Evolutionary conservation across 2,888 invertebrate genomes (phyloP).

Genomic region (Idaea aversata): DNA sequence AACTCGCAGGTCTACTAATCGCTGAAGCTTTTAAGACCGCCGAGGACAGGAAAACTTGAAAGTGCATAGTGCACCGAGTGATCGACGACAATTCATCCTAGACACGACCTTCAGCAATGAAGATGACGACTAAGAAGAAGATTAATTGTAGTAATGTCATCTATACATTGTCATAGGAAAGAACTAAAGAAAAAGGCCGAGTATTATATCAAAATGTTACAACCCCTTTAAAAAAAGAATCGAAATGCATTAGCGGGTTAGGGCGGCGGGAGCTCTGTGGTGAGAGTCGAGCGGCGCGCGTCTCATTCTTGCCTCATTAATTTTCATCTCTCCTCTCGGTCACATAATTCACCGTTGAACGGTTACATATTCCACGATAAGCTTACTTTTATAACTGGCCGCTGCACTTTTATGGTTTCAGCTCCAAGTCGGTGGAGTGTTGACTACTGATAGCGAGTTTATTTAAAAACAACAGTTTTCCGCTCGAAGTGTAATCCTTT

Average conservation of each 20-base stretch:
- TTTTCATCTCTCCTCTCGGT: constrained; percentile 75
- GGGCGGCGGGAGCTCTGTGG: constrained; percentile 27
- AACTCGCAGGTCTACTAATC: no score
- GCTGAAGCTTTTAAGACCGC: no score
- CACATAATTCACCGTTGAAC: constrained; percentile 77
- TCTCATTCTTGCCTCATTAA: constrained; percentile 77
- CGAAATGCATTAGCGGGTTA: constrained; percentile 59
- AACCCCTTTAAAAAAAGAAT: constrained; percentile 42
- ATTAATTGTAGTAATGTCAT: no score
- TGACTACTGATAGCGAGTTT: constrained; percentile 74
- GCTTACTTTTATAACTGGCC: constrained; percentile 61
- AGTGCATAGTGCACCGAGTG: no score
- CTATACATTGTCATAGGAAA: no score
- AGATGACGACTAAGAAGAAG: no score
- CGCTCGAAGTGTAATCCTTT: constrained; percentile 60
- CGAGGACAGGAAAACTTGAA: no score
- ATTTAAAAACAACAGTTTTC: constrained; percentile 74
- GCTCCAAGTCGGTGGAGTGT: constrained; percentile 72
- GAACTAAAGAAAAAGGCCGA: no score
- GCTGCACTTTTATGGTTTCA: constrained; percentile 64
- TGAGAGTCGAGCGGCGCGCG: constrained; percentile 42
- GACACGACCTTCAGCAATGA: no score
- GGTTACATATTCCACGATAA: constrained; percentile 76
- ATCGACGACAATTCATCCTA: no score
- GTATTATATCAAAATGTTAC: no score